These are phyloP conservation scores for Lordiphosa clarofinis DNA, from an alignment of 1,140 invertebrate genomes.

Conservation along the genomic window DNA sequence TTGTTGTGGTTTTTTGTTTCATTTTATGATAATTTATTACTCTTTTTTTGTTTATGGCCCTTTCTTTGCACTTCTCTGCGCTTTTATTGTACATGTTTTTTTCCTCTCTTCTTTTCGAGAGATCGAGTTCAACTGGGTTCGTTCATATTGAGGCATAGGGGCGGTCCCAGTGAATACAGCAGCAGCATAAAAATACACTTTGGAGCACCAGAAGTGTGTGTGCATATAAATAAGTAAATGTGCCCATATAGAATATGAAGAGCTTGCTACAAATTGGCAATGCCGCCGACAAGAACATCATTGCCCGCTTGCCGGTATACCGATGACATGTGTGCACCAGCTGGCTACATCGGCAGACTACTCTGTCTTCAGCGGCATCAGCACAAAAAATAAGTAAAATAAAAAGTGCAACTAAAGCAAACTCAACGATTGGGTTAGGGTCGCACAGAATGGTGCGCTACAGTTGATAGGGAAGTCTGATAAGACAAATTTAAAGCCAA, in stretches of 20 bases:
- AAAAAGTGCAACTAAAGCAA: constrained; percentile 8
- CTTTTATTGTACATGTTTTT: constrained; percentile 43
- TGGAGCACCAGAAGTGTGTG: constrained; percentile 18
- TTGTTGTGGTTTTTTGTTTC: constrained; percentile 11
- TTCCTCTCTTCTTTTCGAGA: constrained; percentile 47
- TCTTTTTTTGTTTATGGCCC: constrained; percentile 43
- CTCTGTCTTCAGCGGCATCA: neutral
- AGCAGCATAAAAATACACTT: constrained; percentile 51
- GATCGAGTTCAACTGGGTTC: constrained; percentile 2
- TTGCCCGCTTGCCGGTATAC: neutral
- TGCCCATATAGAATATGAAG: constrained; percentile 33
- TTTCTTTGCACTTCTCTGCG: constrained; percentile 15
- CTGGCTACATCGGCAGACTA: constrained; percentile 21
- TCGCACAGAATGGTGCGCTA: constrained; percentile 4
- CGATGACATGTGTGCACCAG: constrained; percentile 64
- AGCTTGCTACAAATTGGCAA: constrained; percentile 52
- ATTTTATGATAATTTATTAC: constrained; percentile 68
- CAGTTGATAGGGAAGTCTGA: no score
- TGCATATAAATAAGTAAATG: constrained; percentile 22
- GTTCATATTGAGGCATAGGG: constrained; percentile 16
- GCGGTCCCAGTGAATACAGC: constrained; percentile 36
- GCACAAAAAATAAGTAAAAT: constrained; percentile 8
- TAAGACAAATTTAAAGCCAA: no score
- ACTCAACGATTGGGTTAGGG: constrained; percentile 35
- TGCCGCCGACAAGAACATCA: constrained; percentile 25